Evolutionary conservation across 1,140 invertebrate species (phyloP).

Genomic region (Drosophila guanche): DNA sequence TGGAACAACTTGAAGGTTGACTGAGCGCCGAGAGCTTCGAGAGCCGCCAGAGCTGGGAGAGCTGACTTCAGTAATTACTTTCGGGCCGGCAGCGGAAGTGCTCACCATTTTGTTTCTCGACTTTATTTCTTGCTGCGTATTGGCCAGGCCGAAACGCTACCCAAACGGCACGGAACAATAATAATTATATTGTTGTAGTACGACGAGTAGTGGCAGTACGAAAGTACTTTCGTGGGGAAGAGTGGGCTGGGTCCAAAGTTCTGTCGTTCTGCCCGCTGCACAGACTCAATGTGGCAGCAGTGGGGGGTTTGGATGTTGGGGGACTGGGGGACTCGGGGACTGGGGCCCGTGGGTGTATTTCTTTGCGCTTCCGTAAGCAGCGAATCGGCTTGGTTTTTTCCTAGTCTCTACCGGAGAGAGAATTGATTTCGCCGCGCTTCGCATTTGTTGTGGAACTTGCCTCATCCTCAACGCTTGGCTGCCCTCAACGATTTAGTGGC

Average conservation of each 20-base stretch:
- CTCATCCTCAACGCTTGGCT: constrained; percentile 39
- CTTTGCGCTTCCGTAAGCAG: constrained; percentile 79
- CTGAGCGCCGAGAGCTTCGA: background rate
- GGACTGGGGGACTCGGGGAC: constrained; percentile 6
- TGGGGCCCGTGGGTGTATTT: constrained; percentile 59
- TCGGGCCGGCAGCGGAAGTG: constrained; percentile 38
- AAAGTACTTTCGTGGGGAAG: background rate
- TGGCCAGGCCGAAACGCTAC: constrained; percentile 32
- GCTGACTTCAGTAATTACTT: constrained; percentile 52
- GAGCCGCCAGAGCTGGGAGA: background rate
- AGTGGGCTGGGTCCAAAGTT: constrained; percentile 48
- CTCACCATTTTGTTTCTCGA: constrained; percentile 63
- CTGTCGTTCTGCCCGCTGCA: constrained; percentile 60
- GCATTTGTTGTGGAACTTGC: constrained; percentile 58
- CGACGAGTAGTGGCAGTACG: background rate
- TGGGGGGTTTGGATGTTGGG: constrained; percentile 17
- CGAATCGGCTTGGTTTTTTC: constrained; percentile 46
- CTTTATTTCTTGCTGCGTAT: constrained; percentile 61
- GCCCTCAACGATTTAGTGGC: constrained; percentile 37
- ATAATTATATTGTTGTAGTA: no score
- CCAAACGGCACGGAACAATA: constrained; percentile 8
- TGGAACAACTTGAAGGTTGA: constrained; percentile 17
- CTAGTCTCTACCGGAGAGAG: constrained; percentile 22
- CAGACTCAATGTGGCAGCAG: constrained; percentile 40
- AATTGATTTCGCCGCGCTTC: constrained; percentile 72